These are phyloP conservation scores for Leptodactylus fallax DNA, from an alignment of 2,797 vertebrate genomes.

Conservation along the genomic window DNA sequence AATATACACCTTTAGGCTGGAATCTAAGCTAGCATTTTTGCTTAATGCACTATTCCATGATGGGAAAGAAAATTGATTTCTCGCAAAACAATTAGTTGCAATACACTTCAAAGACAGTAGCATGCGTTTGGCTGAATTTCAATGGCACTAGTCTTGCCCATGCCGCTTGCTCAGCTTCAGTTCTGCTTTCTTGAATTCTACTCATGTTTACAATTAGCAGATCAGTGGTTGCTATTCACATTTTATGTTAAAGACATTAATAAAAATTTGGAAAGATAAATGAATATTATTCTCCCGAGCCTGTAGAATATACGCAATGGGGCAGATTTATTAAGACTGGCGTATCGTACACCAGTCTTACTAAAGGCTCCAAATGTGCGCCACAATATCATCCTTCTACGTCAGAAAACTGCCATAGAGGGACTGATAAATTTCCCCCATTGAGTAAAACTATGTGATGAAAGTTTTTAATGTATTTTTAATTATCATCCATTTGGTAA, in stretches of 20 bases:
- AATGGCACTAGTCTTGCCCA: conserved; percentile 15
- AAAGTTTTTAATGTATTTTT: too few relatives aligned
- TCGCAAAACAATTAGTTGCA: conserved; percentile 57
- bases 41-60: conserved; percentile 46
- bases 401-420: too few relatives aligned
- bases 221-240: not conserved
- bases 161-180: not conserved
- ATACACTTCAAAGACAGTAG: conserved; percentile 43
- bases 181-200: not conserved
- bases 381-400: too few relatives aligned
- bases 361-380: too few relatives aligned
- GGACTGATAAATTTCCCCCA: too few relatives aligned
- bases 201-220: conserved; percentile 25
- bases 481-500: too few relatives aligned
- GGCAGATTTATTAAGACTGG: too few relatives aligned
- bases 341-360: too few relatives aligned
- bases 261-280: not conserved
- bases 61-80: conserved; percentile 57
- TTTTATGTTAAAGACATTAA: not conserved
- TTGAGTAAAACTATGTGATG: too few relatives aligned
- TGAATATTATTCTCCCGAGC: not conserved
- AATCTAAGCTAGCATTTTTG: conserved; percentile 45
- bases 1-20: conserved; percentile 51
- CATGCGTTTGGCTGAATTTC: conserved; percentile 18
- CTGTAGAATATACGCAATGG: not conserved